Evolutionary conservation across 2,888 invertebrate genomes (phyloP), one percentile per base, ranked within the genome.

Genomic region (Gryllus longicercus): DNA sequence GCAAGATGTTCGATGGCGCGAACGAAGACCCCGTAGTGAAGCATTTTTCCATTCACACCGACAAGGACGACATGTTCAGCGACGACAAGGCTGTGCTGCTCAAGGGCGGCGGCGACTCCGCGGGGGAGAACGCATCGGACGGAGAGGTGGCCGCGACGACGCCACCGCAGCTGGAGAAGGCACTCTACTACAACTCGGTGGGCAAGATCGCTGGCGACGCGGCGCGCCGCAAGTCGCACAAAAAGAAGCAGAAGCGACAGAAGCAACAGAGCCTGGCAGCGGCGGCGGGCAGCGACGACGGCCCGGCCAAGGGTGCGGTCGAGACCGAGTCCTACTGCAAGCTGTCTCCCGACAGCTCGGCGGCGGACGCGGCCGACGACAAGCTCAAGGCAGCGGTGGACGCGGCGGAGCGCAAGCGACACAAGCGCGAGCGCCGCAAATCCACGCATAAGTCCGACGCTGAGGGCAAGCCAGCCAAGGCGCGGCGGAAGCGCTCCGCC

Each of bases 221-320:
- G 86, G 3, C 90, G 77, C 90, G 94, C 14, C 94, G 93, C 85
- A 95, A 94, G 85, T 87, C 88, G 1, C 95, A 95, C 85, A 95
- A 94, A 87, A 95, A 95, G 89, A 95, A 94, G 85, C 94, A 94
- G 85, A 95, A 93, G 86, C 92, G 93, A 50, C 92, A 93, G 83
- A 95, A 94, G 85, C 91, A 89, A 83, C 63, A 18, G 14, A 63
- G 3, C 16, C n/a, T 63, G 14, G 16, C 63, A 4, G 16, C 16
- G n/a, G 14, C n/a, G 14, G 16, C 63, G 14, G 63, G 63, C 14
- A 5, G 16, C n/a, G 63, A 63, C n/a, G n/a, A 14, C 14, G 14
- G 14, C n/a, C 16, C n/a, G 14, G 89, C 91, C 12, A 88, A 90
- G 81, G 91, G 91, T 1, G 86, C 76, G 76, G 92, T 91, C 83